Evolutionary conservation across 2,888 invertebrate species (phyloP), one percentile per base, ranked within the genome.

Genomic region (Dynastes grantii): DNA sequence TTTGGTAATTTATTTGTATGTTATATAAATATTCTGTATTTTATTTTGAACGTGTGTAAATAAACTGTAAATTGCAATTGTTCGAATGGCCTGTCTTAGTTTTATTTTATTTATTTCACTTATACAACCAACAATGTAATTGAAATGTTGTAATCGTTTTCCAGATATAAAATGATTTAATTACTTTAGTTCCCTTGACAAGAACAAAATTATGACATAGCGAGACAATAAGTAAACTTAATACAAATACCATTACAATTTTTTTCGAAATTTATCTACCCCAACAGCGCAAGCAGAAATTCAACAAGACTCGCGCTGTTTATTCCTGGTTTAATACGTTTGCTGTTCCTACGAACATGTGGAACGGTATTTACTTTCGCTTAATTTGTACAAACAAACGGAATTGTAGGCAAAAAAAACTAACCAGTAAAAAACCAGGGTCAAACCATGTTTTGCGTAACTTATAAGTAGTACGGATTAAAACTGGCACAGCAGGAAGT

Each of bases 401-500:
- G 73, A 58, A 37, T 40, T 73, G 73, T 16, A 55, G 6, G 27
- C 55, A 27, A 32, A 73, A 58, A 73, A 58, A 55, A 73, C 9
- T 51, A 40, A 22, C 65, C 11, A 68, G 16, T 13, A 67, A 73
- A 71, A 71, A 73, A 73, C 37, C 73, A 73, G n/a, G 73, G 73
- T 58, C 73, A 73, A 11, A 58, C 9, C 58, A 5, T 73, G 40
- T 16, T 73, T 73, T 73, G 40, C 55, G 73, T 22, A 58, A 73
- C 16, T 58, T 55, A 8, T 58, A 40, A 27, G 22, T 13, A 29
- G 13, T 13, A 9, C 22, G 1, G 22, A 73, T 49, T 11, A 73
- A 73, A 73, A 73, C 73, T 73, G 73, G 73, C 45, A 27, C 58
- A 53, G 55, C 73, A 73, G 73, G 73, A 73, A 73, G 73, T 40